These are phyloP conservation scores for Plemyria rubiginata DNA, from an alignment of 2,888 invertebrate species.

Conservation along the genomic window DNA sequence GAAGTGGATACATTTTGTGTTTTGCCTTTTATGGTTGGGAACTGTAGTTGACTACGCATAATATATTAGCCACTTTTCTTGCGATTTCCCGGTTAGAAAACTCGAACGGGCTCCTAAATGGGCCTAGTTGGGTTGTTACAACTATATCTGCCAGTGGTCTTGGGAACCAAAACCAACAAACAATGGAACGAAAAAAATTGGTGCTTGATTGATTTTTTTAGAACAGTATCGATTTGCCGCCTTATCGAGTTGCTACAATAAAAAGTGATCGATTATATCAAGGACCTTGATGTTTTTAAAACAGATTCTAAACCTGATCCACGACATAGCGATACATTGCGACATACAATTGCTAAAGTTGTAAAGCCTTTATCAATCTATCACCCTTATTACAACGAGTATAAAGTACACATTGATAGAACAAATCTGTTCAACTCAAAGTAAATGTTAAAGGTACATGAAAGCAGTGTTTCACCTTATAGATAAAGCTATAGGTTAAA, in stretches of 20 bases:
- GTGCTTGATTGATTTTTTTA: conserved; percentile 35
- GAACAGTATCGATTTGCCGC: conserved; percentile 38
- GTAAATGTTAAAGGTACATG: conserved; percentile 39
- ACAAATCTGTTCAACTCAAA: conserved; percentile 26
- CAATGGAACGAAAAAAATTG: conserved; percentile 4
- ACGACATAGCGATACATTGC: conserved; percentile 60
- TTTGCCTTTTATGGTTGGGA: conserved; percentile 39
- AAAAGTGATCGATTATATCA: conserved; percentile 56
- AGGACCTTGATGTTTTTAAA: conserved; percentile 58
- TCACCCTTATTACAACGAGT: conserved; percentile 27
- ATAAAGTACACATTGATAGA: conserved; percentile 38
- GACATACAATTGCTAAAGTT: conserved; percentile 48
- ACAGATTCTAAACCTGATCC: conserved; percentile 60
- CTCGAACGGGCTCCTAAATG: conserved; percentile 10
- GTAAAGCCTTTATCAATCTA: conserved; percentile 26
- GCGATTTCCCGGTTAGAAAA: conserved; percentile 34
- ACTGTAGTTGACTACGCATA: conserved; percentile 39
- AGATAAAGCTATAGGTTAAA: conserved; percentile 13
- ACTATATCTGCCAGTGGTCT: conserved; percentile 6
- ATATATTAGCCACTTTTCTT: conserved; percentile 39
- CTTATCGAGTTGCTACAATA: conserved; percentile 43
- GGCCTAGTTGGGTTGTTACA: conserved; percentile 8
- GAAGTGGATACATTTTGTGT: conserved; percentile 42
- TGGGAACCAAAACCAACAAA: conserved; percentile 16
- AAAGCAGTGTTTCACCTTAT: conserved; percentile 23